A percentile compares a stretch with the other conserved stretches of the same genome.
phyloP scores from a whole-genome alignment of 2,113 vertebrate species.

The Hyaena hyaena region DNA sequence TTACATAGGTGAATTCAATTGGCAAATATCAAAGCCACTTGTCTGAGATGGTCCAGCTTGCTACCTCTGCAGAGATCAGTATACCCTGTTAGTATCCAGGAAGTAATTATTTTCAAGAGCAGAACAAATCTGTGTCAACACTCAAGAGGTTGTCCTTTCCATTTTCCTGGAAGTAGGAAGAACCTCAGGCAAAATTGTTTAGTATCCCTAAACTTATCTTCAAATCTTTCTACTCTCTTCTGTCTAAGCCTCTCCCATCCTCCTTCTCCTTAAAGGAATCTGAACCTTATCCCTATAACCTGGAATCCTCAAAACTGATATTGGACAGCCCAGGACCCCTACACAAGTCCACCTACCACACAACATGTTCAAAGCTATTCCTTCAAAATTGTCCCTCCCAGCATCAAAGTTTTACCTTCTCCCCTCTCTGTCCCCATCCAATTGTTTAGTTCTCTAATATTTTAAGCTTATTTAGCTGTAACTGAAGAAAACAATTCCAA shows the following conservation, averaged over 20 bases:
- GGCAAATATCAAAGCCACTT: conserved; percentile 8
- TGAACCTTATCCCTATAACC: not conserved
- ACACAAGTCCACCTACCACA: not conserved
- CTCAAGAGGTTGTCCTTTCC: not conserved
- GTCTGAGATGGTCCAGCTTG: not conserved
- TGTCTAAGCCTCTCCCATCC: not conserved
- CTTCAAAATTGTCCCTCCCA: not conserved
- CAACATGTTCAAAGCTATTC: not conserved
- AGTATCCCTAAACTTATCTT: not conserved
- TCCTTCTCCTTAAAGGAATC: not conserved
- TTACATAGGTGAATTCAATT: conserved; percentile 12
- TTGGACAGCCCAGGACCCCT: not conserved
- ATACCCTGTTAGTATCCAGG: not conserved
- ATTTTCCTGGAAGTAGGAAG: not conserved
- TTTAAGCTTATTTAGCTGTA: not conserved
- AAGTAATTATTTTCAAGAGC: conserved; percentile 4
- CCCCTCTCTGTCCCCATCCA: not conserved
- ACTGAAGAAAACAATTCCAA: conserved; percentile 1
- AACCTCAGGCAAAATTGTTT: not conserved
- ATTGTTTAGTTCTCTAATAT: not conserved
- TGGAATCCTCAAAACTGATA: not conserved
- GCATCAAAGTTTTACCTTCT: not conserved
- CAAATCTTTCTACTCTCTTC: not conserved
- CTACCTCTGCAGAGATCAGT: not conserved
- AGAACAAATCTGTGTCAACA: not conserved